Percentiles rank a stretch among this genome's conserved stretches.
phyloP scores from a whole-genome alignment of 2,888 invertebrate genomes.

The Mycalesis mineus region DNA sequence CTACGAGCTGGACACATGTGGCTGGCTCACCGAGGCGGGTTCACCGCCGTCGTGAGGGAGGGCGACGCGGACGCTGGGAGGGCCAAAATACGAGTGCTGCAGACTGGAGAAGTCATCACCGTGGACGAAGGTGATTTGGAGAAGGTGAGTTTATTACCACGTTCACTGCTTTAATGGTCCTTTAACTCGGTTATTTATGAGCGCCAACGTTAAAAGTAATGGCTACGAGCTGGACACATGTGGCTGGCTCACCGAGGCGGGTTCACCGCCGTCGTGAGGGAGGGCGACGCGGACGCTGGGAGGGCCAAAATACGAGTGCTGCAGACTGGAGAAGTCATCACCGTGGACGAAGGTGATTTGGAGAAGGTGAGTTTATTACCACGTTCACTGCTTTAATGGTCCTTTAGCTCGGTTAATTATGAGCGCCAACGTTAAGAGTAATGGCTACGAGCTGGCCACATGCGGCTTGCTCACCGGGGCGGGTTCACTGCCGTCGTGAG shows the following conservation, averaged over 20 bases:
- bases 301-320: constrained; percentile 87
- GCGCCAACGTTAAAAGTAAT: constrained; percentile 76
- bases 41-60: constrained; percentile 88
- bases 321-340: constrained; percentile 66
- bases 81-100: constrained; percentile 86
- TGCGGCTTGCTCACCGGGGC: constrained; percentile 94
- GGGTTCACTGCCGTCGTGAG: constrained; percentile 90
- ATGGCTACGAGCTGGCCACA: constrained; percentile 83
- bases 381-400: too few relatives aligned
- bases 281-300: constrained; percentile 82
- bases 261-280: constrained; percentile 89
- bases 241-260: constrained; percentile 96
- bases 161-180: too few relatives aligned
- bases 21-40: constrained; percentile 96
- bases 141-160: constrained; percentile 77
- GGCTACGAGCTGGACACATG: constrained; percentile 84
- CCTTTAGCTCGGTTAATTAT: background rate
- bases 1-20: constrained; percentile 85
- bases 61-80: constrained; percentile 84
- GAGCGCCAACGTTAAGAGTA: constrained; percentile 69
- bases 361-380: constrained; percentile 83
- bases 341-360: constrained; percentile 67
- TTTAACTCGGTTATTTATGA: background rate
- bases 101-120: constrained; percentile 58
- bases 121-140: constrained; percentile 90